Percentiles rank a stretch among this genome's conserved stretches.
Conservation (phyloP, 2,888 invertebrate genomes). For the Catocala nupta region DNA sequence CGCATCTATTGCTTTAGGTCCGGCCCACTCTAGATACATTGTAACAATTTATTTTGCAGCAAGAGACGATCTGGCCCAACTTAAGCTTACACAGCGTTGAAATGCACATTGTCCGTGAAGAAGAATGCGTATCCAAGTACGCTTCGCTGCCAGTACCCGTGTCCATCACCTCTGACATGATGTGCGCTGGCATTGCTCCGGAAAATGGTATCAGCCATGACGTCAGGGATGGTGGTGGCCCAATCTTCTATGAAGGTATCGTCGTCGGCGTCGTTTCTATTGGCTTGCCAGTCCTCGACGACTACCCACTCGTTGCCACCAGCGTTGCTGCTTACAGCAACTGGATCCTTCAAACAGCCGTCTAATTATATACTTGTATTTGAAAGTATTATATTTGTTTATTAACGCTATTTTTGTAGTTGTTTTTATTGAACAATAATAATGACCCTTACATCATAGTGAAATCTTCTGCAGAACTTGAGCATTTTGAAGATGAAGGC, state of each 20-base stretch:
- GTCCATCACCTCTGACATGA: conserved; percentile 58
- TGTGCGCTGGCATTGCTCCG: conserved; percentile 60
- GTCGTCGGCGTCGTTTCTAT: conserved; percentile 60
- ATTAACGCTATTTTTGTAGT: not conserved
- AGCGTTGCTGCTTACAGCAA: conserved; percentile 21
- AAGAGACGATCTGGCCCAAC: too few relatives aligned
- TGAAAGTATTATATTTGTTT: too few relatives aligned
- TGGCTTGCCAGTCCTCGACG: conserved; percentile 19
- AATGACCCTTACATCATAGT: too few relatives aligned
- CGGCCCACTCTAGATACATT: too few relatives aligned
- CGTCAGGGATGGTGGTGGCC: conserved; percentile 74
- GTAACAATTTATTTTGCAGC: too few relatives aligned
- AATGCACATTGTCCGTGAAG: too few relatives aligned
- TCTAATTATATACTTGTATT: conserved; percentile 5
- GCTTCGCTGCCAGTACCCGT: too few relatives aligned
- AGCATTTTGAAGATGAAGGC: too few relatives aligned
- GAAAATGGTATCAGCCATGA: conserved; percentile 49
- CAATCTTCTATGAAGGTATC: conserved; percentile 65
- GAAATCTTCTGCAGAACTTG: too few relatives aligned
- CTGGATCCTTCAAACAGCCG: conserved; percentile 29
- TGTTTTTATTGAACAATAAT: not conserved
- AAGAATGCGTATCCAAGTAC: too few relatives aligned
- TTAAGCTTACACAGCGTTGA: too few relatives aligned
- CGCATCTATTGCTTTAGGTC: too few relatives aligned
- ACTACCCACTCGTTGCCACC: conserved; percentile 24